Percentiles rank a stretch among this genome's conserved stretches.
These are phyloP conservation scores for Catharus minimus DNA, from an alignment of 2,113 vertebrate genomes.

Conservation along the genomic window DNA sequence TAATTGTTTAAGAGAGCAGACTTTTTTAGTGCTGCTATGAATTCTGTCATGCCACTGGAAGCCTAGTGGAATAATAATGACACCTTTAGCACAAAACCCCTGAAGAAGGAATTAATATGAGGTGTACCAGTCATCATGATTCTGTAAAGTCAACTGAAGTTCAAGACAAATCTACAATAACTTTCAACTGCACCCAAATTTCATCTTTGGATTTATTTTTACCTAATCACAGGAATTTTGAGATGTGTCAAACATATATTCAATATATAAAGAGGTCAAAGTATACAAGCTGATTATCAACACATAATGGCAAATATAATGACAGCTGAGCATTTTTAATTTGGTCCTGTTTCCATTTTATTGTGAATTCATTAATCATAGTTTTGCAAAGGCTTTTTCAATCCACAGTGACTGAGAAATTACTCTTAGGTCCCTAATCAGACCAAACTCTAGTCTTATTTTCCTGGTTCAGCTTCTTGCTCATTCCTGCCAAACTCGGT, in stretches of 20 bases:
- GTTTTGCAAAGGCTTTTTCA: not conserved
- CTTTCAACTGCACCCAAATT: not conserved
- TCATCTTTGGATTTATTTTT: not conserved
- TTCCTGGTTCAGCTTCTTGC: not conserved
- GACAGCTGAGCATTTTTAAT: not conserved
- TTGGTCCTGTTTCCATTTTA: not conserved
- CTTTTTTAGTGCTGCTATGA: not conserved
- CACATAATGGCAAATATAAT: not conserved
- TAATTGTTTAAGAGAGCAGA: not conserved
- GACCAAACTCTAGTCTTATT: not conserved
- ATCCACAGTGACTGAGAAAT: not conserved
- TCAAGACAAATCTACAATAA: not conserved
- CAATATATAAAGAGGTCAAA: not conserved
- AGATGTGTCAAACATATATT: not conserved
- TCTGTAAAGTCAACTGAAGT: not conserved
- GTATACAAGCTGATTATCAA: not conserved
- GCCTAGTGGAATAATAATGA: not conserved
- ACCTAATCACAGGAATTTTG: not conserved
- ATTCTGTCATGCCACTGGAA: not conserved
- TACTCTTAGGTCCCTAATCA: not conserved
- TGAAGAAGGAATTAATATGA: not conserved
- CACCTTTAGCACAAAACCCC: not conserved
- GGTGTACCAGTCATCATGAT: not conserved
- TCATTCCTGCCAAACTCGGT: accelerated
- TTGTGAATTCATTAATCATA: not conserved